These are phyloP conservation scores for Calameuta idolon DNA, from an alignment of 2,888 invertebrate genomes.

Conservation along the genomic window DNA sequence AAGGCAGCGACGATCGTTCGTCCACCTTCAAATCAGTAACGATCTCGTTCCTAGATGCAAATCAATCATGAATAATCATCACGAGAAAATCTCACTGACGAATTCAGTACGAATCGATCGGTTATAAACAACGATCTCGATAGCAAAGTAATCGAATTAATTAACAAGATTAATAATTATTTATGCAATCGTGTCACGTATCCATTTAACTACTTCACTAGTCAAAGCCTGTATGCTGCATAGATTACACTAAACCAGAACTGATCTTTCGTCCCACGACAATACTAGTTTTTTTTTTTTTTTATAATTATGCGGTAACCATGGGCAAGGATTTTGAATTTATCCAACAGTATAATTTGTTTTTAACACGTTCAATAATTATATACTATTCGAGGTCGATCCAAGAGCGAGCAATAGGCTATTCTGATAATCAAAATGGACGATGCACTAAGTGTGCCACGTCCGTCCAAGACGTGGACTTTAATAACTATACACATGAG, in stretches of 20 bases:
- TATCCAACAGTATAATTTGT: background rate
- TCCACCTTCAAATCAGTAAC: background rate
- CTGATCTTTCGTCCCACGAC: background rate
- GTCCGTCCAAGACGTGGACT: background rate
- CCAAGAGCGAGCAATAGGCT: background rate
- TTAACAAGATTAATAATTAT: background rate
- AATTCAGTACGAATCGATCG: background rate
- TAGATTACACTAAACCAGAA: background rate
- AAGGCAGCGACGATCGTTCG: background rate
- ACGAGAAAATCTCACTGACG: background rate
- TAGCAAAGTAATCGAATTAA: background rate
- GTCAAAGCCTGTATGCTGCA: background rate
- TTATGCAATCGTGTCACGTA: background rate
- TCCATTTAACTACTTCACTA: background rate
- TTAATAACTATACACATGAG: background rate
- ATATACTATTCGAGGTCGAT: background rate
- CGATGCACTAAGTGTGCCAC: background rate
- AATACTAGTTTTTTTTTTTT: background rate
- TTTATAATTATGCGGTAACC: background rate
- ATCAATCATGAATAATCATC: background rate
- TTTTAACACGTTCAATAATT: background rate
- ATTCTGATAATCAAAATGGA: background rate
- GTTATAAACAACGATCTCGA: background rate
- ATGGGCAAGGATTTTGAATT: background rate
- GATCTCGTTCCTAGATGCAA: background rate